Percentiles rank a stretch among this genome's conserved stretches.
Conservation (phyloP, 1,140 invertebrate species). For the Yoshiicerus persimilis region DNA sequence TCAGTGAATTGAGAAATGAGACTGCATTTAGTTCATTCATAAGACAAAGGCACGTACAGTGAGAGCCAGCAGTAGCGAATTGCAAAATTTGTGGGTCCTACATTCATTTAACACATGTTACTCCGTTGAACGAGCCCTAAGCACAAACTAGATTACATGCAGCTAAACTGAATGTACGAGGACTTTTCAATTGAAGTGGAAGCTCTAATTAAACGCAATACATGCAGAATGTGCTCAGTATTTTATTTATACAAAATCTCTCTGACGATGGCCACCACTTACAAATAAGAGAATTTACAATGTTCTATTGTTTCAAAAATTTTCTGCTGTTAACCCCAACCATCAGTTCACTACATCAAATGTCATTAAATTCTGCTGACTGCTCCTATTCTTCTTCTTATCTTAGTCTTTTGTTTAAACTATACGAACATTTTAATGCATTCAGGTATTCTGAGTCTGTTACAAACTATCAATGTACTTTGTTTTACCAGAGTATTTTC, state of each 20-base stretch:
- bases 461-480: no score
- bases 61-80: neutral
- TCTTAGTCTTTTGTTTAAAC: no score
- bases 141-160: neutral
- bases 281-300: neutral
- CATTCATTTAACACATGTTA: neutral
- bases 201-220: neutral
- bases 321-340: no score
- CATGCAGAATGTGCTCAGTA: neutral
- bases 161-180: neutral
- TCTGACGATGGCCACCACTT: neutral
- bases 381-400: no score
- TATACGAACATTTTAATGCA: no score
- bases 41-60: neutral
- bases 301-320: neutral
- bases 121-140: neutral
- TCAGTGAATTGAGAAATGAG: slow-evolving; percentile 17
- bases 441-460: no score
- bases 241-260: neutral
- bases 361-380: no score
- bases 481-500: no score
- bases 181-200: neutral
- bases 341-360: no score
- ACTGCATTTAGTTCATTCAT: neutral
- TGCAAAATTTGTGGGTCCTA: neutral